phyloP scores from a whole-genome alignment of 2,888 invertebrate species.

The Coelinius sp. region DNA sequence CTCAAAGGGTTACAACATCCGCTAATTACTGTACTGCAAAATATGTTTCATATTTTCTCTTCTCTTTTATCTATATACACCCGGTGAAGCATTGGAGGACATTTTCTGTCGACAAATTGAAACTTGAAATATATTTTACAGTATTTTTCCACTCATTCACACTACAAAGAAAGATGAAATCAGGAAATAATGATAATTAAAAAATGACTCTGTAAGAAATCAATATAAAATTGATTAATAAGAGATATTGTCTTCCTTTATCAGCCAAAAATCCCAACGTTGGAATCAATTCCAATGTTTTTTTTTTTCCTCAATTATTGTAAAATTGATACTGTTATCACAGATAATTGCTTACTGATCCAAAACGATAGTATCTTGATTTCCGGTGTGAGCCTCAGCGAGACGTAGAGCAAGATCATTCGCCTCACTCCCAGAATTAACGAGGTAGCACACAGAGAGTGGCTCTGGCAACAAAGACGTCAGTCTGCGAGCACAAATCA shows the following conservation, averaged over 20 bases:
- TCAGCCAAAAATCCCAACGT: background rate
- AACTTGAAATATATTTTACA: background rate
- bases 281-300: background rate
- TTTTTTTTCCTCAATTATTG: background rate
- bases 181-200: background rate
- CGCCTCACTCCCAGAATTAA: slow-evolving; percentile 99
- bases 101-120: background rate
- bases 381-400: slow-evolving; percentile 90
- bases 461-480: slow-evolving; percentile 86
- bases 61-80: background rate
- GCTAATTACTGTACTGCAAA: background rate
- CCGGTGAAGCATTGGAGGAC: too few relatives aligned
- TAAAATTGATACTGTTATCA: background rate
- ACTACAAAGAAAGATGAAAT: background rate
- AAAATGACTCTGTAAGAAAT: background rate
- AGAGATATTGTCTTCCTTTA: background rate
- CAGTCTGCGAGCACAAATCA: slow-evolving; percentile 89
- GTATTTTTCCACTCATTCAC: slow-evolving; percentile 4
- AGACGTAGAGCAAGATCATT: slow-evolving; percentile 96
- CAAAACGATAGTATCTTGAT: slow-evolving; percentile 90
- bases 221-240: background rate
- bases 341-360: slow-evolving; percentile 88
- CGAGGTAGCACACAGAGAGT: slow-evolving; percentile 94
- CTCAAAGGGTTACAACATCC: slow-evolving; percentile 24
- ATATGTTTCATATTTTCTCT: background rate